Evolutionary conservation across 30 jellyfish, hydroid and myxozoan genomes (phyloP).

Genomic region (Clytia hemisphaerica): DNA sequence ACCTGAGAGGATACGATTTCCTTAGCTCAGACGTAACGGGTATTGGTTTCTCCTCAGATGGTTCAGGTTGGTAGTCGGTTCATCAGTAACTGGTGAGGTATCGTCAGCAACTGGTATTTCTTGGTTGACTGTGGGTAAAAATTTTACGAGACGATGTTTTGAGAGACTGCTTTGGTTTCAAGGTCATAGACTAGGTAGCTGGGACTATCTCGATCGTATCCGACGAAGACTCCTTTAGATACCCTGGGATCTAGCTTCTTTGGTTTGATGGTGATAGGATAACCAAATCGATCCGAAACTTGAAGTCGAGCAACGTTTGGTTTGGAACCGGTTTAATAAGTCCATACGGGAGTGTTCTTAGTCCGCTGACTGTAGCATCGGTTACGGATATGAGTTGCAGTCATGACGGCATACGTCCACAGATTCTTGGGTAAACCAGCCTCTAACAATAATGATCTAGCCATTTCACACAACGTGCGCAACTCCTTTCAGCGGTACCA

Average conservation of each 20-base stretch:
- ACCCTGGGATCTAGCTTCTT: constrained; percentile 16
- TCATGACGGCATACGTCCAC: constrained; percentile 5
- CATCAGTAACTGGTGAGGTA: no score
- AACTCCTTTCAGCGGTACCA: constrained; percentile 35
- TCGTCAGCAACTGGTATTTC: no score
- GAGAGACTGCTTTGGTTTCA: background rate
- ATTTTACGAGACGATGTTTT: background rate
- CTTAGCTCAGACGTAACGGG: no score
- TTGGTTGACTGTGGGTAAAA: no score
- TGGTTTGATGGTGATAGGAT: background rate
- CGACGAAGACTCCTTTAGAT: background rate
- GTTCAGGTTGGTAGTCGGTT: no score
- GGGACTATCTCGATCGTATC: constrained; percentile 19
- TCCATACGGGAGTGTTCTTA: constrained; percentile 10
- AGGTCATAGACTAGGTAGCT: constrained; percentile 18
- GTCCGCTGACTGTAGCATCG: constrained; percentile 11
- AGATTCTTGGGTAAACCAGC: background rate
- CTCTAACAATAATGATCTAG: background rate
- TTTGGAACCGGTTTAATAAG: constrained; percentile 3
- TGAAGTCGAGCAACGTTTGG: constrained; percentile 23
- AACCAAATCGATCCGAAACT: constrained; percentile 13
- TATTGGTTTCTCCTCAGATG: no score
- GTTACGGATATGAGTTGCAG: constrained; percentile 6
- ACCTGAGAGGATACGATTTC: no score
- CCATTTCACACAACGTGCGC: constrained; percentile 33